phyloP scores from a whole-genome alignment of 2,888 invertebrate species.

The Rhingia rostrata region DNA sequence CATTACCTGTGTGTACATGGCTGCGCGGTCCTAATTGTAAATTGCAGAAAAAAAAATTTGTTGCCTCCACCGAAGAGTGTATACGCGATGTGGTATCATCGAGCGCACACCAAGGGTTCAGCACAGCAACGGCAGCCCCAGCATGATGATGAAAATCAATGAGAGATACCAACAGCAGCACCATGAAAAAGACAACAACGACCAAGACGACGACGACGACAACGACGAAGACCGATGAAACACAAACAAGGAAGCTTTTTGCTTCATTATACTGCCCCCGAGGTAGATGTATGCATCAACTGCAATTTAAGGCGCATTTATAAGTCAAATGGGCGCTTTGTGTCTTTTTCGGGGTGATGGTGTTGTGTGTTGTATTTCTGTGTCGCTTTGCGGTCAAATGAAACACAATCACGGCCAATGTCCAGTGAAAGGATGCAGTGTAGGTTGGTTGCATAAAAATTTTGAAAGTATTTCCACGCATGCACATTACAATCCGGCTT shows the following conservation, averaged over 20 bases:
- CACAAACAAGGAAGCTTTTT: conserved; percentile 68
- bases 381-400: conserved; percentile 39
- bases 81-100: background rate
- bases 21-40: conserved; percentile 69
- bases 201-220: conserved; percentile 2
- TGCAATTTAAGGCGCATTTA: conserved; percentile 58
- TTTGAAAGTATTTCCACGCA: conserved; percentile 29
- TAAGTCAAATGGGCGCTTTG: conserved; percentile 59
- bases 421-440: conserved; percentile 51
- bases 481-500: background rate
- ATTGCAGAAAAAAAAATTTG: conserved; percentile 38
- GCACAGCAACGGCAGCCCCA: conserved; percentile 25
- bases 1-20: conserved; percentile 50
- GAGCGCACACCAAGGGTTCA: conserved; percentile 7
- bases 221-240: conserved; percentile 39
- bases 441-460: conserved; percentile 11
- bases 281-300: conserved; percentile 58
- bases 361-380: background rate
- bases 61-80: conserved; percentile 4
- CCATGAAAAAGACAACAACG: conserved; percentile 5
- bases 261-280: conserved; percentile 39
- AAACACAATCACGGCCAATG: conserved; percentile 48
- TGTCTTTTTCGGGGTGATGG: conserved; percentile 31
- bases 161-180: conserved; percentile 42
- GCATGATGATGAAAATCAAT: conserved; percentile 70